Conservation (phyloP, 2,797 vertebrate species). For the Calcarius lapponicus region DNA sequence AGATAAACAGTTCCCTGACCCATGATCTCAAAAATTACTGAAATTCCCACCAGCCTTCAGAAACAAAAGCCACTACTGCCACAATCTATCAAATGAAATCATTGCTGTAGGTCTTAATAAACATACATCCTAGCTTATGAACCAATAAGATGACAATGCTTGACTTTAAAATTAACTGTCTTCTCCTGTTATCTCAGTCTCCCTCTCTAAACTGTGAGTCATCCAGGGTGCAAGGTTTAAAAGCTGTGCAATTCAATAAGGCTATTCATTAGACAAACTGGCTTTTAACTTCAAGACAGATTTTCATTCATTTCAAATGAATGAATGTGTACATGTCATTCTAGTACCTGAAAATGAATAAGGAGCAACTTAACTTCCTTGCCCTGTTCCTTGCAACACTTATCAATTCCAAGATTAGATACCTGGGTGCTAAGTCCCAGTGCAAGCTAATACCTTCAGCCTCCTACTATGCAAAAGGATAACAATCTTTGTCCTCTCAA, state of each 20-base stretch:
- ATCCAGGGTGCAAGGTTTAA: neutral
- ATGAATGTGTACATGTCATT: neutral
- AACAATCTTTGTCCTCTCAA: neutral
- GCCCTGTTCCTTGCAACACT: neutral
- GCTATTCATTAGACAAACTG: neutral
- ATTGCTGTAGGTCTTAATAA: neutral
- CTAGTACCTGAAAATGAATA: neutral
- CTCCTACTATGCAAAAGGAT: neutral
- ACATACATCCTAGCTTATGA: neutral
- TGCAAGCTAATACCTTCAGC: neutral
- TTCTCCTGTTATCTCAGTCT: neutral
- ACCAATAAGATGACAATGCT: neutral
- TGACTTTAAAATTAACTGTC: neutral
- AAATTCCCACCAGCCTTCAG: neutral
- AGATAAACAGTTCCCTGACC: neutral
- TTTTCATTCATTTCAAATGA: neutral
- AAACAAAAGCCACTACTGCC: neutral
- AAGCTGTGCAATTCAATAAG: neutral
- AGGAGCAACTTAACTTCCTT: neutral
- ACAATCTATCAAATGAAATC: neutral
- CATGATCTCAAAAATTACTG: neutral
- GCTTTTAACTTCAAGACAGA: neutral
- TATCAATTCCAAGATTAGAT: neutral
- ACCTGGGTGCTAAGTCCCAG: neutral
- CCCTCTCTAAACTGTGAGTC: neutral